These are phyloP conservation scores for Agrilus mali DNA, from an alignment of 2,888 invertebrate genomes.

Conservation along the genomic window DNA sequence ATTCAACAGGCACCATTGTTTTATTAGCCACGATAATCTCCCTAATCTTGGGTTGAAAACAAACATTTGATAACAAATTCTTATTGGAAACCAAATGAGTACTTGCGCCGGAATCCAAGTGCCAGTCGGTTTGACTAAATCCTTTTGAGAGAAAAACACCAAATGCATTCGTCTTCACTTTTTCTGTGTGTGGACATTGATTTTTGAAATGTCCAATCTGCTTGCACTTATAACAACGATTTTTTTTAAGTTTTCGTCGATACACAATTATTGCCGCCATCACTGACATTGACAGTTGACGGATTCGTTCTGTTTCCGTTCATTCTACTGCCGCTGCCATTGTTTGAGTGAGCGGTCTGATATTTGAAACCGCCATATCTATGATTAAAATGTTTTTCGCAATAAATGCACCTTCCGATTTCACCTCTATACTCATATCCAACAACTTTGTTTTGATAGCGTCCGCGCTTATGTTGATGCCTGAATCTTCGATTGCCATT, in stretches of 20 bases:
- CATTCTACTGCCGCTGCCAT: neutral
- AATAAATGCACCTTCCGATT: slow-evolving; percentile 1
- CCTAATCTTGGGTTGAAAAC: neutral
- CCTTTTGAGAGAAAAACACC: slow-evolving; percentile 14
- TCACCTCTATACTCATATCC: slow-evolving; percentile 3
- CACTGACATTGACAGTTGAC: neutral
- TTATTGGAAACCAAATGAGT: neutral
- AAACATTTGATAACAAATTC: neutral
- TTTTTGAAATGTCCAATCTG: slow-evolving; percentile 15
- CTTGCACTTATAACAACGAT: slow-evolving; percentile 13
- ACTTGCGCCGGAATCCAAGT: slow-evolving; percentile 13
- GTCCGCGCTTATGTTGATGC: slow-evolving; percentile 7
- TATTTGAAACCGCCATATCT: too few relatives aligned
- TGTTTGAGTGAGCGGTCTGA: slow-evolving; percentile 11
- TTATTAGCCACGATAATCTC: slow-evolving; percentile 3
- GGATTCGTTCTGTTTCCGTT: neutral
- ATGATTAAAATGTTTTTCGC: too few relatives aligned
- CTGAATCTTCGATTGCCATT: slow-evolving; percentile 14
- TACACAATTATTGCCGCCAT: too few relatives aligned
- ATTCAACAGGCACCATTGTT: neutral
- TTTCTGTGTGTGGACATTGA: slow-evolving; percentile 9
- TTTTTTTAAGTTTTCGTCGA: neutral
- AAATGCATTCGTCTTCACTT: slow-evolving; percentile 9
- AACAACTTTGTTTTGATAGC: slow-evolving; percentile 11
- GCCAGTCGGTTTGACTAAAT: slow-evolving; percentile 12